Base-by-base conservation (phyloP, 2,888 invertebrate genomes). In the Eupithecia exiguata region DNA sequence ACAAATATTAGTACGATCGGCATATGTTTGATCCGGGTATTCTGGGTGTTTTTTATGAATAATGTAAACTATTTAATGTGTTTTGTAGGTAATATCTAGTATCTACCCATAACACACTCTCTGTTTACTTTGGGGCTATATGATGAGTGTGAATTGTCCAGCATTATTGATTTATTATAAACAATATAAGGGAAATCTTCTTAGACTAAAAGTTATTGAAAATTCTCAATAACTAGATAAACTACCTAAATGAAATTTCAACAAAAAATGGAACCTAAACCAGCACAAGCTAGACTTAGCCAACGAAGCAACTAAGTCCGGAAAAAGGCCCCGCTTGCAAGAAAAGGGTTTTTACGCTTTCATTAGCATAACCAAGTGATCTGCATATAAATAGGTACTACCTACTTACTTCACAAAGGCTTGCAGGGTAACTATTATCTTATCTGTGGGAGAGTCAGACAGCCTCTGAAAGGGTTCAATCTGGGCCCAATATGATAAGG, bases 321-420 rank as follows among this genome's bases (percentile, higher is more conserved):
- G 25, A 66, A 36, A 66, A 65, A 38, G 65, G 21, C 40, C n/a
- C 4, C 38, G 49, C 43, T 69, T 53, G 62, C 53, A 68, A 75
- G 67, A 68, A 72, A 75, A 72, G 72, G 72, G 72, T 71, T 72
- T 67, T 72, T 75, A 69, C 72, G 69, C 70, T 75, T 61, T 73
- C 74, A 83, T 83, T 84, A 78, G 79, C 82, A 81, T 83, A 80
- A 80, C 79, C 79, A 81, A 84, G 82, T 80, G 77, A 83, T 84
- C 82, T 84, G 80, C 84, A 85, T 84, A 81, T 79, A 84, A 82
- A 84, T 82, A 78, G 68, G 49, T 40, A 75, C 38, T 75, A 68
- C 46, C 46, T 65, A 70, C 70, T 62, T 68, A 46, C 36, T 68
- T 43, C 62, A 72, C 72, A 75, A 75, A 72, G 70, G 72, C 63